Evolutionary conservation across 2,113 vertebrate genomes (phyloP).

Genomic region (Leptosomus discolor): DNA sequence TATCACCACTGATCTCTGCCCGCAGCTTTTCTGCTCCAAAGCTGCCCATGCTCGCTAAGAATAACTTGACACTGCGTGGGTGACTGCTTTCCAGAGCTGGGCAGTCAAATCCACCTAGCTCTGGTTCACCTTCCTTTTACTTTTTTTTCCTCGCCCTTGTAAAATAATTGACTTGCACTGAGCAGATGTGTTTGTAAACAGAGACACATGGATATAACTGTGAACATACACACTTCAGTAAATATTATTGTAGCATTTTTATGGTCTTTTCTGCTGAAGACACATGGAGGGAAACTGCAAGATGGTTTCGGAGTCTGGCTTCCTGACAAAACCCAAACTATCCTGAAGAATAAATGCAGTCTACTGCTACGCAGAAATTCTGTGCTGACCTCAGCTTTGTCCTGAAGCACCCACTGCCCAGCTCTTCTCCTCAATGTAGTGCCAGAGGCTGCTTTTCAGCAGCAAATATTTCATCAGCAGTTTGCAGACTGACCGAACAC

Average conservation of each 20-base stretch:
- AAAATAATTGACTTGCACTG: not conserved
- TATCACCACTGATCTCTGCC: not conserved
- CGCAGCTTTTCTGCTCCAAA: not conserved
- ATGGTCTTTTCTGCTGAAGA: slow-evolving; percentile 44
- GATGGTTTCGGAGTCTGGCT: slow-evolving; percentile 43
- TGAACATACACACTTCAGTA: slow-evolving; percentile 38
- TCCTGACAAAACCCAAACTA: slow-evolving; percentile 36
- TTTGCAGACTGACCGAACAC: not conserved
- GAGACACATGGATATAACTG: slow-evolving; percentile 55
- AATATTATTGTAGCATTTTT: slow-evolving; percentile 69
- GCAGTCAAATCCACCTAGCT: not conserved
- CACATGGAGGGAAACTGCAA: not conserved
- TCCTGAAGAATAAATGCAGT: not conserved
- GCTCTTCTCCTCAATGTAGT: not conserved
- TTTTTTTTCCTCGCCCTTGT: not conserved
- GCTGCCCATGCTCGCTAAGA: not conserved
- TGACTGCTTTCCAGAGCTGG: not conserved
- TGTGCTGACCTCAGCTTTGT: slow-evolving; percentile 12
- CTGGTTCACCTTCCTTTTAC: not conserved
- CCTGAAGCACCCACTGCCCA: not conserved
- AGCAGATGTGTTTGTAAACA: slow-evolving; percentile 64
- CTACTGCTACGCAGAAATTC: not conserved
- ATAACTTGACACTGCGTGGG: not conserved
- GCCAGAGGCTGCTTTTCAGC: not conserved
- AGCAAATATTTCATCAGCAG: not conserved